Evolutionary conservation across 2,888 invertebrate species (phyloP).

Genomic region (Volucella zonaria): DNA sequence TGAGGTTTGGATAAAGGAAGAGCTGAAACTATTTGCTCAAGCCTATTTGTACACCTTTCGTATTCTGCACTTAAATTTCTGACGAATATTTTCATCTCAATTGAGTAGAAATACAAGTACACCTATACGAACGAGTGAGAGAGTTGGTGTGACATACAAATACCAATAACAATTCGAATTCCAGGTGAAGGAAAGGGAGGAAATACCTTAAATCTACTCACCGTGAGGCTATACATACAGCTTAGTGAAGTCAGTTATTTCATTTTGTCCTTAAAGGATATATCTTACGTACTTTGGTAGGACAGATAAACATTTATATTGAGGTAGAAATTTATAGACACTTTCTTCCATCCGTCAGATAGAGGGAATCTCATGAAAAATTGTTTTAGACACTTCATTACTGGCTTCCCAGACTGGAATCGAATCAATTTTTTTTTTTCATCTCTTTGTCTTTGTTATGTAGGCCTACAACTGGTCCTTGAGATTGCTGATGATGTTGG

Average conservation of each 20-base stretch:
- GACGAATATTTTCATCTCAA: conserved; percentile 2
- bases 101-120: not conserved
- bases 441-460: not conserved
- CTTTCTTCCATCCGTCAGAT: conserved; percentile 32
- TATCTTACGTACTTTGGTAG: not conserved
- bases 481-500: not conserved
- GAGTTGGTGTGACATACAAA: not conserved
- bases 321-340: conserved; percentile 9
- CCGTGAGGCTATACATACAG: not conserved
- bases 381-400: conserved; percentile 81
- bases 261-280: conserved; percentile 8
- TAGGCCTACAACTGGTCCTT: not conserved
- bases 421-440: conserved; percentile 77
- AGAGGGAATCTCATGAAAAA: conserved; percentile 58
- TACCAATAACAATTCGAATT: not conserved
- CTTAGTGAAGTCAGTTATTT: conserved; percentile 29
- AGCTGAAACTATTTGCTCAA: not conserved
- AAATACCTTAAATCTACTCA: conserved; percentile 8
- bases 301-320: conserved; percentile 14
- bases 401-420: conserved; percentile 78
- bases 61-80: not conserved
- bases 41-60: not conserved
- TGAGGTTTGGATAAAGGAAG: not conserved
- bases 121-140: not conserved
- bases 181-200: not conserved